phyloP scores from a whole-genome alignment of 1,140 invertebrate genomes.

The Sitobion miscanthi region DNA sequence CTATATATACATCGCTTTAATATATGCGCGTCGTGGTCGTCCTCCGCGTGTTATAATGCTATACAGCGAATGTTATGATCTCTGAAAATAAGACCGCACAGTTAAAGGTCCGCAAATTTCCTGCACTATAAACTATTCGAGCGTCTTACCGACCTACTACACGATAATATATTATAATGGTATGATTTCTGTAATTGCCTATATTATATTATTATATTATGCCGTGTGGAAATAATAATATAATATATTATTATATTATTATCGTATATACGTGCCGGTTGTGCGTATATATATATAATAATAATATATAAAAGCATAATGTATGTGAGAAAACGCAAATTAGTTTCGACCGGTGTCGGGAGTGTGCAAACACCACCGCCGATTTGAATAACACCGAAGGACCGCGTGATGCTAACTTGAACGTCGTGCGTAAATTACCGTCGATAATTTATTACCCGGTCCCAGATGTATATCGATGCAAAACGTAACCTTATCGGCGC shows the following conservation, averaged over 20 bases:
- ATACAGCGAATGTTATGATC: not conserved
- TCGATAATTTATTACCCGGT: constrained; percentile 30
- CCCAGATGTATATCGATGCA: not conserved
- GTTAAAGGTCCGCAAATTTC: not conserved
- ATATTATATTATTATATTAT: not conserved
- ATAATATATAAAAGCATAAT: not conserved
- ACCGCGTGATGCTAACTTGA: not conserved
- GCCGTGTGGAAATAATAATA: not conserved
- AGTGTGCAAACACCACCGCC: not conserved
- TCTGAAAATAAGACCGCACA: not conserved
- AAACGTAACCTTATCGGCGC: not conserved
- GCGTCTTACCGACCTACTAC: not conserved
- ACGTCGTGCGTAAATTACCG: not conserved
- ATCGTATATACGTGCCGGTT: too few relatives aligned
- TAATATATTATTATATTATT: not conserved
- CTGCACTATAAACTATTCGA: not conserved
- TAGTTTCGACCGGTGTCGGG: constrained; percentile 9
- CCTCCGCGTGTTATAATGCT: not conserved
- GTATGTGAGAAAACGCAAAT: not conserved
- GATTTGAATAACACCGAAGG: constrained; percentile 16
- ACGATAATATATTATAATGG: not conserved
- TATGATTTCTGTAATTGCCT: not conserved
- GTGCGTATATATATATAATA: not conserved
- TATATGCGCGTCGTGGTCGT: not conserved
- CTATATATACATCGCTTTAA: not conserved